phyloP scores from a whole-genome alignment of 2,888 invertebrate genomes.

The Lordiphosa andalusiaca region DNA sequence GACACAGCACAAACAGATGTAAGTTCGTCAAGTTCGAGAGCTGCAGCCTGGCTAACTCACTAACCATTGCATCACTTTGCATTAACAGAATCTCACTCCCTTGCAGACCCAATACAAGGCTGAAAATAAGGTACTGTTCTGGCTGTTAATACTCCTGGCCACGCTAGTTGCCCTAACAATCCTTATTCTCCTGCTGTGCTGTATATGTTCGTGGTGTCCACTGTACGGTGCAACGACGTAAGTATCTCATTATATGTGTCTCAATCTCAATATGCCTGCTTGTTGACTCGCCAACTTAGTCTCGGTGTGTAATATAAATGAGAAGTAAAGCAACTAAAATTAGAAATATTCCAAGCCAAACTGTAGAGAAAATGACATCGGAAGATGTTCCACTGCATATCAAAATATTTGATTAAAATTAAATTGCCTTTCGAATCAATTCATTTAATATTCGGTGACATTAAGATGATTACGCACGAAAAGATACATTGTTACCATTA shows the following conservation, averaged over 20 bases:
- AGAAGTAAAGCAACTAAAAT: slow-evolving; percentile 4
- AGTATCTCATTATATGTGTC: slow-evolving; percentile 34
- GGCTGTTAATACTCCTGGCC: slow-evolving; percentile 89
- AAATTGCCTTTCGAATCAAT: no score
- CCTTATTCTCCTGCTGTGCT: slow-evolving; percentile 88
- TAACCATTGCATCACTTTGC: slow-evolving; percentile 15
- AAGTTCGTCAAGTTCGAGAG: slow-evolving; percentile 42
- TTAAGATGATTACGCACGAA: no score
- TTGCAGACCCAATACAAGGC: slow-evolving; percentile 87
- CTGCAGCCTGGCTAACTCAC: neutral
- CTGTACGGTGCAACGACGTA: slow-evolving; percentile 89
- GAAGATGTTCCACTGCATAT: no score
- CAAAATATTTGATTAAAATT: no score
- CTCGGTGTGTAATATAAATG: slow-evolving; percentile 18
- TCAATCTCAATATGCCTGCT: slow-evolving; percentile 14
- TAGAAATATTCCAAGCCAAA: no score
- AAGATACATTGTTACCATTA: no score
- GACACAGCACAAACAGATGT: slow-evolving; percentile 76
- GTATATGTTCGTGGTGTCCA: slow-evolving; percentile 92
- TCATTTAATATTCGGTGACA: no score
- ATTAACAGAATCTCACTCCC: slow-evolving; percentile 57
- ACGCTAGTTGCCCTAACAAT: slow-evolving; percentile 87
- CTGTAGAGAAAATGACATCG: no score
- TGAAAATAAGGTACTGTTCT: slow-evolving; percentile 87
- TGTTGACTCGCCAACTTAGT: slow-evolving; percentile 50